Conservation (phyloP, 2,797 vertebrate genomes). For the Semaprochilodus insignis region DNA sequence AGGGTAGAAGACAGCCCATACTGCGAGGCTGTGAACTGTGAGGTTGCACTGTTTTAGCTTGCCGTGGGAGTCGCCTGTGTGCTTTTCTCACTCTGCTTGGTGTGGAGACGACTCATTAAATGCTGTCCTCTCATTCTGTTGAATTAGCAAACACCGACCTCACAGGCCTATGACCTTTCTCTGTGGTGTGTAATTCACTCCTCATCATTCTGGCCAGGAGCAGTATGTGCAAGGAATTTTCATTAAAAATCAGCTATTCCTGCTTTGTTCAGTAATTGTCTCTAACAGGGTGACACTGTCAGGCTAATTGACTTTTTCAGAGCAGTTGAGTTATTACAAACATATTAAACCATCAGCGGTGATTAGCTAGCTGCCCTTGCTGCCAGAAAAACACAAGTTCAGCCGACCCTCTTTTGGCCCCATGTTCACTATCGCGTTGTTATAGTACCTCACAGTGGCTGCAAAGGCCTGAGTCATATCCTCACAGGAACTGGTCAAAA, state of each 20-base stretch:
- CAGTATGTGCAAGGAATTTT: neutral
- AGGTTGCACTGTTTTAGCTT: conserved; percentile 31
- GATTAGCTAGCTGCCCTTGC: conserved; percentile 52
- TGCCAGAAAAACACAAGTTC: conserved; percentile 65
- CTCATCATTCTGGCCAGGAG: neutral
- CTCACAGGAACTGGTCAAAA: conserved; percentile 76
- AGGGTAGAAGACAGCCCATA: neutral
- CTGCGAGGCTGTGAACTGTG: conserved; percentile 25
- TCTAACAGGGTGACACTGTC: neutral
- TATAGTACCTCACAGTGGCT: conserved; percentile 67
- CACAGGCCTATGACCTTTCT: conserved; percentile 47
- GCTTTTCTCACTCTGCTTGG: conserved; percentile 34
- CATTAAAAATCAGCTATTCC: neutral
- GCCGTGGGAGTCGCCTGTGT: conserved; percentile 25
- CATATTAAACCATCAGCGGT: conserved; percentile 31
- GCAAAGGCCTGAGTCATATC: conserved; percentile 80
- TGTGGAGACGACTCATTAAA: conserved; percentile 59
- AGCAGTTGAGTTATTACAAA: conserved; percentile 1
- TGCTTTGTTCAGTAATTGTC: neutral
- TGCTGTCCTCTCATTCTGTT: conserved; percentile 48
- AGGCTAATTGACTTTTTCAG: neutral
- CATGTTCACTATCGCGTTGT: conserved; percentile 65
- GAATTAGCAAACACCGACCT: conserved; percentile 54
- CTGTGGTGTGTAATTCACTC: conserved; percentile 46
- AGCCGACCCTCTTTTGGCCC: conserved; percentile 56